These are phyloP conservation scores for Coreius guichenoti DNA, from an alignment of 2,797 vertebrate species.

Conservation along the genomic window DNA sequence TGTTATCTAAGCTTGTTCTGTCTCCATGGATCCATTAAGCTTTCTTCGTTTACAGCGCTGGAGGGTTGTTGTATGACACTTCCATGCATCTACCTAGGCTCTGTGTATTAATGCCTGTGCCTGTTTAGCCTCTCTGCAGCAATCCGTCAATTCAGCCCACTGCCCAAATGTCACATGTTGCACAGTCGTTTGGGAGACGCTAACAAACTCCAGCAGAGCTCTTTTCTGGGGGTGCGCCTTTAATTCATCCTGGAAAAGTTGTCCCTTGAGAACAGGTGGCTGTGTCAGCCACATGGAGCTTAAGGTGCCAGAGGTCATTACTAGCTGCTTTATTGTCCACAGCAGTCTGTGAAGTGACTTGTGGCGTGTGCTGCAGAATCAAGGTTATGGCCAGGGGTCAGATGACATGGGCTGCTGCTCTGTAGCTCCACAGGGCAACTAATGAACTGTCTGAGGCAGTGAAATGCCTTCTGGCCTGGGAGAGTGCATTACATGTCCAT, in stretches of 20 bases:
- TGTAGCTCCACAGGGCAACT: conserved; percentile 13
- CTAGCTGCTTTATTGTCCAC: conserved; percentile 42
- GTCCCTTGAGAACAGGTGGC: conserved; percentile 43
- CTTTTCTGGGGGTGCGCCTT: conserved; percentile 13
- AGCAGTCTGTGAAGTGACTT: conserved; percentile 44
- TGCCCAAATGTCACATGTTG: conserved; percentile 2
- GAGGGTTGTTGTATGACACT: conserved; percentile 15
- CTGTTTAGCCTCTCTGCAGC: conserved; percentile 29
- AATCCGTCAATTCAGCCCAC: conserved; percentile 38
- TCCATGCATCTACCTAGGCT: conserved; percentile 50
- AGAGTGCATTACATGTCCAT: background rate
- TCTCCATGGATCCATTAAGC: conserved; percentile 31
- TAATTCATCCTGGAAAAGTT: conserved; percentile 47
- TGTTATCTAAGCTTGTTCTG: conserved; percentile 33
- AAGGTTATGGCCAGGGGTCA: conserved; percentile 34
- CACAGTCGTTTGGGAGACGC: conserved; percentile 3
- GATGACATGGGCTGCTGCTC: conserved; percentile 9
- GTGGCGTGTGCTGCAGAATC: conserved; percentile 20
- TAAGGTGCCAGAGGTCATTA: conserved; percentile 36
- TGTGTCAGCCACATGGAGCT: conserved; percentile 20
- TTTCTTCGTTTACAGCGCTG: conserved; percentile 39
- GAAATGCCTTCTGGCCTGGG: background rate
- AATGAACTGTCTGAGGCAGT: conserved; percentile 33
- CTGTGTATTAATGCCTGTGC: conserved; percentile 43
- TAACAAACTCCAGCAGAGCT: conserved; percentile 43